Evolutionary conservation across 2,113 vertebrate species (phyloP).

Genomic region (Mormyrus lacerda): DNA sequence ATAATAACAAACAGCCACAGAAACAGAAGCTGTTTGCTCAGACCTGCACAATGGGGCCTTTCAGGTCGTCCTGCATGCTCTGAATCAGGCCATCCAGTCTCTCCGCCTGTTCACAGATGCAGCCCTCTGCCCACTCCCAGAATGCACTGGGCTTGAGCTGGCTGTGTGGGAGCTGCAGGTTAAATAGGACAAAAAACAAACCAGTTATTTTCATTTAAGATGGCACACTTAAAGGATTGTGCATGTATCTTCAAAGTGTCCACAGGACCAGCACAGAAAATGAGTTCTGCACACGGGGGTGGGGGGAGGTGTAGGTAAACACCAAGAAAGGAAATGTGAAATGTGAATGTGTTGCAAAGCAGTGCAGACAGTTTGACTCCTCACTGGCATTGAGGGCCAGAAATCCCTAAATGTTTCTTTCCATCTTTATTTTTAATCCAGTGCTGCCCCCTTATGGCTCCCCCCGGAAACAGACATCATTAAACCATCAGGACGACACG

Average conservation of each 20-base stretch:
- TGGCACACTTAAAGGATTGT: background rate
- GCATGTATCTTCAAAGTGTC: background rate
- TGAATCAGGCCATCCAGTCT: slow-evolving; percentile 62
- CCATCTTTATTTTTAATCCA: background rate
- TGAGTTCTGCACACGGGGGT: background rate
- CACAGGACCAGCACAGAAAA: background rate
- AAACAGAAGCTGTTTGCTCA: slow-evolving; percentile 17
- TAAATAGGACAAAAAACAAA: background rate
- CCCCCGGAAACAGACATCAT: background rate
- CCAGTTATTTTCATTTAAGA: background rate
- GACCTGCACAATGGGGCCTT: slow-evolving; percentile 64
- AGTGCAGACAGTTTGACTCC: background rate
- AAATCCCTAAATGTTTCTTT: background rate
- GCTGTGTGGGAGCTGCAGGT: slow-evolving; percentile 71
- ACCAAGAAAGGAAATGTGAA: background rate
- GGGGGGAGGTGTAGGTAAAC: background rate
- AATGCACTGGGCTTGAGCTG: slow-evolving; percentile 59
- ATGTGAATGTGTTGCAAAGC: background rate
- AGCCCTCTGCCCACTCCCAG: slow-evolving; percentile 69
- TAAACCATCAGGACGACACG: background rate
- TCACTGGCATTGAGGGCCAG: background rate
- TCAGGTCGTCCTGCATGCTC: slow-evolving; percentile 64
- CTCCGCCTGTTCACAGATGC: slow-evolving; percentile 47
- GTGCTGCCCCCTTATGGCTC: background rate
- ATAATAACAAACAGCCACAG: slow-evolving; percentile 14